Evolutionary conservation across 1,140 invertebrate genomes (phyloP).

Genomic region (Ceratitis capitata): DNA sequence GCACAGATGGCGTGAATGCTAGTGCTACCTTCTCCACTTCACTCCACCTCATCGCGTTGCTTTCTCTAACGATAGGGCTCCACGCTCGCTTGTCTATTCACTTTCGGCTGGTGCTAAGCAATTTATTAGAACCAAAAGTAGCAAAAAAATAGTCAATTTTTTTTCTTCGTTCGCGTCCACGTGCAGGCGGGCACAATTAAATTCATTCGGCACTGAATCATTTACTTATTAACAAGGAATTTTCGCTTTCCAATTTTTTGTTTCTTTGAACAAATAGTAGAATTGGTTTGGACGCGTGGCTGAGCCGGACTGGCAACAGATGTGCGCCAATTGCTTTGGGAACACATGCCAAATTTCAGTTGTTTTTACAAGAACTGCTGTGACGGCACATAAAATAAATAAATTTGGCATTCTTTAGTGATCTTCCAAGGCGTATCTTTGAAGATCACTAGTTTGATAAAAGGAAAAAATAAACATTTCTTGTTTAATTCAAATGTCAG

Average conservation of each 20-base stretch:
- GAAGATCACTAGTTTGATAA: neutral
- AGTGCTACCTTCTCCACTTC: too few relatives aligned
- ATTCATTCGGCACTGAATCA: neutral
- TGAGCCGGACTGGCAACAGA: neutral
- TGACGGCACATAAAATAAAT: neutral
- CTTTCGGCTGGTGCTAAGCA: neutral
- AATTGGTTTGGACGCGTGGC: neutral
- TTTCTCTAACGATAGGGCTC: too few relatives aligned
- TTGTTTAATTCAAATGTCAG: neutral
- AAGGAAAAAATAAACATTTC: neutral
- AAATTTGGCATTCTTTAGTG: neutral
- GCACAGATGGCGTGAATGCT: neutral
- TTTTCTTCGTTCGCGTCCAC: neutral
- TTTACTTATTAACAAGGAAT: conserved; percentile 12
- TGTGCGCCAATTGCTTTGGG: neutral
- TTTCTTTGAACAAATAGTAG: neutral
- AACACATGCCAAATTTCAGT: neutral
- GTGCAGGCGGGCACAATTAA: conserved; percentile 12
- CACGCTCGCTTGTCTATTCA: neutral
- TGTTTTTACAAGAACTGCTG: neutral
- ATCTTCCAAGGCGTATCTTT: neutral
- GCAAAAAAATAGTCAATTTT: neutral
- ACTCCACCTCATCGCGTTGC: neutral
- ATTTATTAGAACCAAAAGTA: neutral
- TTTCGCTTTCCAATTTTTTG: neutral